Evolutionary conservation across 2,113 vertebrate genomes (phyloP).

Genomic region (Prochilodus magdalenae): DNA sequence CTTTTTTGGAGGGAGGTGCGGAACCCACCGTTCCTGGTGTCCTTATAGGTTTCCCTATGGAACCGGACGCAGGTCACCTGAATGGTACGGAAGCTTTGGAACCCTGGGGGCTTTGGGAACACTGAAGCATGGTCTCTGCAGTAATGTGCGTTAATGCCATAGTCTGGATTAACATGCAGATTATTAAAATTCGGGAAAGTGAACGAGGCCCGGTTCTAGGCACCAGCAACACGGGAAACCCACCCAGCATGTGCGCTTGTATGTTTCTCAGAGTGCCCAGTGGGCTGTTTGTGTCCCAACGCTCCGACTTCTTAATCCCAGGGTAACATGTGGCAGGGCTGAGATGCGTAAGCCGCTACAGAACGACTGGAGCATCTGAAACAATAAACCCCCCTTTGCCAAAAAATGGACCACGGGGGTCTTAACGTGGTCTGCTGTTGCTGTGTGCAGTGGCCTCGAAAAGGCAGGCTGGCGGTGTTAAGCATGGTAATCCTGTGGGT

Average conservation of each 20-base stretch:
- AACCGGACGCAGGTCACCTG: no score
- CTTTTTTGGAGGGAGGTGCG: no score
- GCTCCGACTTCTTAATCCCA: constrained; percentile 16
- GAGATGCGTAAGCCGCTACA: not conserved
- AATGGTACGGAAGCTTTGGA: no score
- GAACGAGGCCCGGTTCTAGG: no score
- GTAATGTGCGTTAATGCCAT: no score
- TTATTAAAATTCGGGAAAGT: no score
- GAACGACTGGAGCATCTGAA: not conserved
- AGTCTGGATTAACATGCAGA: no score
- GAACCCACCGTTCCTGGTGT: no score
- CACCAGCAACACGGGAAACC: not conserved
- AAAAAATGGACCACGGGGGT: not conserved
- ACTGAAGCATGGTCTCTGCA: no score
- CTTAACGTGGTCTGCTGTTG: not conserved
- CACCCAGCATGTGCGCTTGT: not conserved
- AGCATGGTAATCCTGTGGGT: not conserved
- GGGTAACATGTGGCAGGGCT: constrained; percentile 19
- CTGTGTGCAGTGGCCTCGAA: no score
- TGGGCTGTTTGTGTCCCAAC: not conserved
- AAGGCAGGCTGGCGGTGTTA: not conserved
- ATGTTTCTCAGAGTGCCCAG: not conserved
- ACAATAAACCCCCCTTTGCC: not conserved
- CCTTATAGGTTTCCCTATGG: no score
- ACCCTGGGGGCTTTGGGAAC: no score